A percentile compares a stretch with the other conserved stretches of the same genome.
phyloP scores from a whole-genome alignment of 2,797 vertebrate genomes.

The Staurois parvus region DNA sequence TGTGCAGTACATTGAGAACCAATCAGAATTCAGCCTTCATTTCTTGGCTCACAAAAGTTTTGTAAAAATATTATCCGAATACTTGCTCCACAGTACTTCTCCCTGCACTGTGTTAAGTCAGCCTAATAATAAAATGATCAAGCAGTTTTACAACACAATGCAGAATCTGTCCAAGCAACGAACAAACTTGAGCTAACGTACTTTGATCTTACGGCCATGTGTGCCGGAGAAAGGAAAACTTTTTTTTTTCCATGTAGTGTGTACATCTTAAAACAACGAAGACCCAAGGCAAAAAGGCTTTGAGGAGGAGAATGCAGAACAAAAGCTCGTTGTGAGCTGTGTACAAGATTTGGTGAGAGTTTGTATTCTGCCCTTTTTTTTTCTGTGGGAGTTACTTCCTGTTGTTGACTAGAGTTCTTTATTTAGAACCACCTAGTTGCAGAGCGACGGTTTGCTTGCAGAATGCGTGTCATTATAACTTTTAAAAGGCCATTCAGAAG shows the following conservation, averaged over 20 bases:
- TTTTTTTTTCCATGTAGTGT: slow-evolving; percentile 23
- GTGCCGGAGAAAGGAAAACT: slow-evolving; percentile 24
- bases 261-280: slow-evolving; percentile 27
- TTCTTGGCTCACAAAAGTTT: too few species aligned
- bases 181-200: slow-evolving; percentile 23
- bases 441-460: slow-evolving; percentile 76
- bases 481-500: slow-evolving; percentile 71
- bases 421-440: slow-evolving; percentile 97
- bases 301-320: slow-evolving; percentile 69
- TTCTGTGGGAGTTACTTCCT: slow-evolving; percentile 99
- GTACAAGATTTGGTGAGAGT: slow-evolving; percentile 83
- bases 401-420: slow-evolving; percentile 99
- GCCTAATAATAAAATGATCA: neutral
- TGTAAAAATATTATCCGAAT: too few species aligned
- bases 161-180: neutral
- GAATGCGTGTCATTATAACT: slow-evolving; percentile 76
- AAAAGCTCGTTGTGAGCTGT: slow-evolving; percentile 85
- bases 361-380: slow-evolving; percentile 90
- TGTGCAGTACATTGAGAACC: too few species aligned
- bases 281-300: slow-evolving; percentile 16
- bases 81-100: too few species aligned
- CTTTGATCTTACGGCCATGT: slow-evolving; percentile 9
- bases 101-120: neutral
- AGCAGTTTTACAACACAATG: neutral
- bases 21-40: too few species aligned